Evolutionary conservation across 2,113 vertebrate species (phyloP), one percentile per base, ranked within the genome.

Genomic region (Sylvilagus bachmani): DNA sequence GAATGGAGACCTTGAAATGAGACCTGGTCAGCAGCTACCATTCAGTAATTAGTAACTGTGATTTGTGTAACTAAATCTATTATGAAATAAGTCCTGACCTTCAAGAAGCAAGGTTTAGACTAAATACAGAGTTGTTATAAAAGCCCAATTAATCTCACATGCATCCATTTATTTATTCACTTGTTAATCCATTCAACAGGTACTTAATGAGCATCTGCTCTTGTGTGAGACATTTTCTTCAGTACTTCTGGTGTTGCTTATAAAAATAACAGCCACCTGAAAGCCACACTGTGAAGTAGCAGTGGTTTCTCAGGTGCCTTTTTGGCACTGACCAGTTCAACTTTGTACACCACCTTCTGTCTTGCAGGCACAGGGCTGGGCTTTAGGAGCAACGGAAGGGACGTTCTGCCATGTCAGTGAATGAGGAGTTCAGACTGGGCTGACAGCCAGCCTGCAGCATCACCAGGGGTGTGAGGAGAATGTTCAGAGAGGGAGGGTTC

Each of bases 201-300:
- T 82, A 84, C 19, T 91, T 71, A 8, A 22, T 44, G 80, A 75
- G 31, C 14, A 61, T 77, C 67, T 84, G 29, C 13, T 85, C 14
- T 91, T 53, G 31, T n/a, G 5, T 49, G 29, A 95, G 66, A 36
- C 7, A 14, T 96, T 92, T 86, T 73, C 66, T 89, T 44, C 14
- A 38, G 16, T 58, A 25, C 27, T 77, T 91, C 88, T 9, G 29
- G 19, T 81, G 10, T 86, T 70, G 51, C 49, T 91, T 51, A 7
- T 29, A 71, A 67, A 33, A 74, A 33, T 36, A 53, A 61, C 61
- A 33, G 10, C 36, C 31, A 16, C 49, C 69, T 22, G 3, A 51
- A 89, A 70, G 17, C 27, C 38, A 53, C 19, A 31, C 1, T 62
- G 6, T 77, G 7, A 7, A n/a, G 19, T 17, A 31, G 14, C 17